Evolutionary conservation across 1,140 invertebrate species (phyloP), one percentile per base, ranked within the genome.

Genomic region (Zaprionus nigranus): DNA sequence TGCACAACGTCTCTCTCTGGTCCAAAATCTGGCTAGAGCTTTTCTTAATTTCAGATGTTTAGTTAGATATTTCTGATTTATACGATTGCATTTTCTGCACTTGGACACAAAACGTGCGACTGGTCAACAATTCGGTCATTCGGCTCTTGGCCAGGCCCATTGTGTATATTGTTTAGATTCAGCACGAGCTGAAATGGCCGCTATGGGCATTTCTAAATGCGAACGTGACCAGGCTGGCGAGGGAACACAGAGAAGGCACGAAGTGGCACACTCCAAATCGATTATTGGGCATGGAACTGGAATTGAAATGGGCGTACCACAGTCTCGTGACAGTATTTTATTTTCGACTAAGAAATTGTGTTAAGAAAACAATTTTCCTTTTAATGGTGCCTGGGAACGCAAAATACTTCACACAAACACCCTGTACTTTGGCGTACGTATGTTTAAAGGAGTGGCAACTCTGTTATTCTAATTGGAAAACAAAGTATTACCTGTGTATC

Each of bases 41-140:
- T 63, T 75, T 65, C 67, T 75, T 82, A 87, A 86, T 86, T 79
- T 69, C 62, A 58, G 43, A 57, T 67, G 64, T 66, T 82, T 65
- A 78, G 76, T 68, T 78, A 46, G 58, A 80, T 78, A 76, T 80
- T 82, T 58, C 36, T 75, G 63, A 76, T 54, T 73, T 69, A 64
- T 69, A 40, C 24, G 71, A 46, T 34, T 38, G 57, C 38, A 28
- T 66, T 64, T 46, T 36, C 22, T 58, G 54, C 61, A 53, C 34
- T 68, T 43, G 62, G 53, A 70, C 64, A 63, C 30, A 30, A 59
- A 58, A 65, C 62, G 81, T 60, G 24, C 62, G 24, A 30, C 26
- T 20, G 15, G 26, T 11, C 22, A 62, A 68, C 51, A 56, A 46
- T 62, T 69, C 15, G 49, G 61, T 61, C 54, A 70, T 51, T 40